Evolutionary conservation across 2,888 invertebrate genomes (phyloP).

Genomic region (Drosophila melanosoma): DNA sequence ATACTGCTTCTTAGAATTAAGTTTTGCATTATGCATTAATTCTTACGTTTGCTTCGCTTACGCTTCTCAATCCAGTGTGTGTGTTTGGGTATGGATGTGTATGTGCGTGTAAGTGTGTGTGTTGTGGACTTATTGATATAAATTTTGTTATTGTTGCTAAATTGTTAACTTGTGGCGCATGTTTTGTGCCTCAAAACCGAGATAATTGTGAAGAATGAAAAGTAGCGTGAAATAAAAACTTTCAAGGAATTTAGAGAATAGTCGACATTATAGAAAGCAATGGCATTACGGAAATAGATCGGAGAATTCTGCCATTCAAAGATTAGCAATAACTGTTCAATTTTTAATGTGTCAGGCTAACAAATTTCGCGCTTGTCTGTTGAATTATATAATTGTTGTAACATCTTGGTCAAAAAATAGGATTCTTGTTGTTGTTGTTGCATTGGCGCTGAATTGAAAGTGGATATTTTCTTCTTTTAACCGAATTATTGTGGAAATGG

Average conservation of each 20-base stretch:
- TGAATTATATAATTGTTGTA: constrained; percentile 46
- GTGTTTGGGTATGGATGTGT: constrained; percentile 28
- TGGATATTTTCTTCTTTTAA: constrained; percentile 12
- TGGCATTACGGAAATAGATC: constrained; percentile 33
- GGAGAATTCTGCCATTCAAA: constrained; percentile 25
- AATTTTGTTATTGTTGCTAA: constrained; percentile 46
- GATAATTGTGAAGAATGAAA: constrained; percentile 3
- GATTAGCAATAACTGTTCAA: constrained; percentile 66
- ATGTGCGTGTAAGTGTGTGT: constrained; percentile 11
- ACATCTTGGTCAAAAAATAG: constrained; percentile 61
- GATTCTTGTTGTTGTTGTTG: constrained; percentile 24
- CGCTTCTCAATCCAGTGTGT: constrained; percentile 46
- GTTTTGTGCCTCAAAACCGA: constrained; percentile 29
- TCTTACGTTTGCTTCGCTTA: constrained; percentile 57
- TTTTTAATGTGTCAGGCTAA: constrained; percentile 71
- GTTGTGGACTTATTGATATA: constrained; percentile 59
- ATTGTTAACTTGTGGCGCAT: constrained; percentile 36
- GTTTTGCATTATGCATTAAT: constrained; percentile 68
- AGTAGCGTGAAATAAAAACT: constrained; percentile 47
- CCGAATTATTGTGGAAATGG: constrained; percentile 19
- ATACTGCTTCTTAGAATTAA: constrained; percentile 72
- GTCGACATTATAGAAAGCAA: constrained; percentile 57
- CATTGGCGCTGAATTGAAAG: constrained; percentile 28
- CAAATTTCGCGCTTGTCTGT: constrained; percentile 63
- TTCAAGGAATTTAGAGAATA: constrained; percentile 45